These are phyloP conservation scores for Prietella phreatophila DNA, from an alignment of 2,113 vertebrate species.

Conservation along the genomic window DNA sequence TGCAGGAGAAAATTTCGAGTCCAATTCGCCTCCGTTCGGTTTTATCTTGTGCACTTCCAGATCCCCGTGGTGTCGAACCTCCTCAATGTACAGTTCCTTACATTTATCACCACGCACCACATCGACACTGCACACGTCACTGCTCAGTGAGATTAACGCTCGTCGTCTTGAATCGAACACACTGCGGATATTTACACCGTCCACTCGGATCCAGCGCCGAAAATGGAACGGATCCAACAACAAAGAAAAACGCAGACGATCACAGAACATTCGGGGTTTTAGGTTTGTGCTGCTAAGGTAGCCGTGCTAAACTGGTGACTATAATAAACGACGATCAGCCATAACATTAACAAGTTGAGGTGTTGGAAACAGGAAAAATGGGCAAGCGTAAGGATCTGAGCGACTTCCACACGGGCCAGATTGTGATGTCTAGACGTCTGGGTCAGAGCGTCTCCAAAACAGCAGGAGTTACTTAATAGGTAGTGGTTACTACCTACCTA, in stretches of 20 bases:
- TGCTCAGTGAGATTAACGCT: neutral
- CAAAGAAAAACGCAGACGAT: neutral
- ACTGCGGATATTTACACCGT: neutral
- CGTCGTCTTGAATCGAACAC: neutral
- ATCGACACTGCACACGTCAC: neutral
- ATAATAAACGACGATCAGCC: neutral
- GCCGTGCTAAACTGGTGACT: neutral
- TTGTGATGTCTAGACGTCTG: too few relatives aligned
- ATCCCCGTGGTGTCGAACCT: neutral
- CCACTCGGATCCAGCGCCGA: neutral
- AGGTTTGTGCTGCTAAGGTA: neutral
- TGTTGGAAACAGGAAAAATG: too few relatives aligned
- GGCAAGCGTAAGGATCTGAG: too few relatives aligned
- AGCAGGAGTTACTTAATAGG: too few relatives aligned
- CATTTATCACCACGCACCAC: neutral
- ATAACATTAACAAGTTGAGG: too few relatives aligned
- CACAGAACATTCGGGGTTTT: neutral
- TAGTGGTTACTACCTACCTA: too few relatives aligned
- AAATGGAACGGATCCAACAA: neutral
- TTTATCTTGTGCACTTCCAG: neutral
- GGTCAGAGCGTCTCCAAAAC: too few relatives aligned
- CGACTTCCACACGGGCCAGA: too few relatives aligned
- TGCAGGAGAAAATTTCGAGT: neutral
- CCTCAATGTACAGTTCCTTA: neutral
- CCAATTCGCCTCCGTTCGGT: conserved; percentile 6